Evolutionary conservation across 2,797 vertebrate species (phyloP).

Genomic region (Nyctalus aviator): DNA sequence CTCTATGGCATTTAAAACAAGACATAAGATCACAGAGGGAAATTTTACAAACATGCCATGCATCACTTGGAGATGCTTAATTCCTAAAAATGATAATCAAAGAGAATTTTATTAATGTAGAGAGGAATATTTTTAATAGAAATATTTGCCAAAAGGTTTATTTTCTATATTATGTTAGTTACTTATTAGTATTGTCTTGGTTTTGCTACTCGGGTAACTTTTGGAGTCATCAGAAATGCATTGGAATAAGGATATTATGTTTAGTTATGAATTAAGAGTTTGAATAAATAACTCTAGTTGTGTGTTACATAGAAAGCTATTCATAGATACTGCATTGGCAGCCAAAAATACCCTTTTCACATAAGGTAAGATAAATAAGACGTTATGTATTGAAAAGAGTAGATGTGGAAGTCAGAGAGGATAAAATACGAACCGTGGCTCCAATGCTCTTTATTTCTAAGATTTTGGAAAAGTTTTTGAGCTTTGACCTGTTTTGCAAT

Average conservation of each 20-base stretch:
- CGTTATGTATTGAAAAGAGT: not conserved
- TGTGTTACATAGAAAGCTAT: not conserved
- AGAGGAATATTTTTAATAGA: slow-evolving; percentile 19
- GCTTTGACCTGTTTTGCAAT: not conserved
- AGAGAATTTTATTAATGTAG: not conserved
- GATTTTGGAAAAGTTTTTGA: not conserved
- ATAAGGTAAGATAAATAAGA: slow-evolving; percentile 33
- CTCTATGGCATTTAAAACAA: not conserved
- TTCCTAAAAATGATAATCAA: not conserved
- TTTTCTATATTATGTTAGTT: slow-evolving; percentile 57
- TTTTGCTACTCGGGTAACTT: slow-evolving; percentile 13
- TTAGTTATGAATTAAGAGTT: slow-evolving; percentile 58
- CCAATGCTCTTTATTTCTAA: not conserved
- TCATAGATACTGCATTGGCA: not conserved
- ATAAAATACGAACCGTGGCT: not conserved
- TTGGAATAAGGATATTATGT: slow-evolving; percentile 14
- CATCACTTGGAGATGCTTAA: not conserved
- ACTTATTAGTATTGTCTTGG: not conserved
- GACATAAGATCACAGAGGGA: not conserved
- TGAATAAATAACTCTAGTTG: not conserved
- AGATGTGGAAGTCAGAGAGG: not conserved
- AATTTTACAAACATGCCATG: slow-evolving; percentile 35
- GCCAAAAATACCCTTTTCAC: not conserved
- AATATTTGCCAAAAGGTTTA: not conserved
- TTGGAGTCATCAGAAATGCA: not conserved